Evolutionary conservation across 2,113 vertebrate species (phyloP), one percentile per base, ranked within the genome.

Genomic region (Nematolebias whitei): DNA sequence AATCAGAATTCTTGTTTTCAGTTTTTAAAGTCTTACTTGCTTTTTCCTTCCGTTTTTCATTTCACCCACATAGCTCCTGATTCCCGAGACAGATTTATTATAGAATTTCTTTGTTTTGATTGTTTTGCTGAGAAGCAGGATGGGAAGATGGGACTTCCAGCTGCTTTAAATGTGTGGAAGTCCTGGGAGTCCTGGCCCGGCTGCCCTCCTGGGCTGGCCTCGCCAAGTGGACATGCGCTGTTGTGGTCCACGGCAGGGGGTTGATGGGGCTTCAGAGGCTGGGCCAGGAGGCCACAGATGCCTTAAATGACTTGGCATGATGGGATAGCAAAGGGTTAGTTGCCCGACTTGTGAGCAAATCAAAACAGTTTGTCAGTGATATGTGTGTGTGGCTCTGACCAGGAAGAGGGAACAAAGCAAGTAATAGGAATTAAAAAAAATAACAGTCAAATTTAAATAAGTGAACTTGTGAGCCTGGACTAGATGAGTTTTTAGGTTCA

Each of bases 231-330:
- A 83, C 89, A 81, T 88, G 87, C 80, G 88, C 87, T 76, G 80
- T 86, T 74, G 63, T 60, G 79, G 82, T 63, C 67, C 86, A 4
- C 86, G 18, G 76, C 74, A 8, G 91, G 91, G 90, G 89, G 87
- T 66, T 93, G 91, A 92, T 93, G 88, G 82, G 86, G 72, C 85
- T 85, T 84, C 75, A 68, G 71, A 76, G 81, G 68, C 88, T 72
- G 80, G 78, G 88, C 84, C 83, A 89, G 84, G 78, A 90, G 89
- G 85, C 90, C 89, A 88, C 90, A 90, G 88, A 92, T 89, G 89
- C 87, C 86, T 90, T 85, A 90, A 92, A 91, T 81, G 86, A 91
- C 85, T 91, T 87, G 87, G 88, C 91, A 83, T 89, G 88, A 92
- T 91, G 90, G 83, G 87, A 86, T 76, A 65, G 74, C 1, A 55